These are phyloP conservation scores for Macrosiphum euphorbiae DNA, from an alignment of 2,888 invertebrate genomes.

Conservation along the genomic window DNA sequence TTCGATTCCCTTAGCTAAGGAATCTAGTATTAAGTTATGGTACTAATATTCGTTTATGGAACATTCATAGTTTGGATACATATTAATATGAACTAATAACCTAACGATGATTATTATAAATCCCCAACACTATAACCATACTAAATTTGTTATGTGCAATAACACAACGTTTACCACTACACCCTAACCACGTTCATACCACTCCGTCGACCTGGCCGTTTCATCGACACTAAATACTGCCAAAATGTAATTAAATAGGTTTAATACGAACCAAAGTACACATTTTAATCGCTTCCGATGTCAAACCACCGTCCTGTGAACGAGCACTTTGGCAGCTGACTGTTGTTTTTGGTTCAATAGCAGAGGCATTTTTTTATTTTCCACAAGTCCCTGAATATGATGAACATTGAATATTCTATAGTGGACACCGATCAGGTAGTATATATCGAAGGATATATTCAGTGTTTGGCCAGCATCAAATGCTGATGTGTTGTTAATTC, in stretches of 20 bases:
- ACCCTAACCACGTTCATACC: background rate
- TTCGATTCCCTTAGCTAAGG: background rate
- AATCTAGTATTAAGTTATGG: background rate
- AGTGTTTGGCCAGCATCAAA: background rate
- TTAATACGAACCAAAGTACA: background rate
- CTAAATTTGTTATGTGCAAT: background rate
- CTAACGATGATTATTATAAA: background rate
- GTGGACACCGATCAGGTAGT: no score
- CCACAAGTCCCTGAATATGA: background rate
- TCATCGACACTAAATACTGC: background rate
- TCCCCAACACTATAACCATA: background rate
- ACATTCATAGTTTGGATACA: background rate
- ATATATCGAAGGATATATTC: no score
- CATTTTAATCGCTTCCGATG: background rate
- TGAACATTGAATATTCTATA: background rate
- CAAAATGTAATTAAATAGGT: background rate
- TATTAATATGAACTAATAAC: background rate
- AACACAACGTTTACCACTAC: background rate
- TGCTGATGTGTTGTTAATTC: no score
- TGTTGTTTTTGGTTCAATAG: background rate
- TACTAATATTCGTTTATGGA: background rate
- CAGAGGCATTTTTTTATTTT: background rate
- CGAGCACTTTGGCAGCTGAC: background rate
- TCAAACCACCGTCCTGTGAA: background rate
- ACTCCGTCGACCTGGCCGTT: background rate